These are phyloP conservation scores for Spongilla lacustris DNA, from an alignment of 37 sponge, comb jelly and placozoan species.

Conservation along the genomic window DNA sequence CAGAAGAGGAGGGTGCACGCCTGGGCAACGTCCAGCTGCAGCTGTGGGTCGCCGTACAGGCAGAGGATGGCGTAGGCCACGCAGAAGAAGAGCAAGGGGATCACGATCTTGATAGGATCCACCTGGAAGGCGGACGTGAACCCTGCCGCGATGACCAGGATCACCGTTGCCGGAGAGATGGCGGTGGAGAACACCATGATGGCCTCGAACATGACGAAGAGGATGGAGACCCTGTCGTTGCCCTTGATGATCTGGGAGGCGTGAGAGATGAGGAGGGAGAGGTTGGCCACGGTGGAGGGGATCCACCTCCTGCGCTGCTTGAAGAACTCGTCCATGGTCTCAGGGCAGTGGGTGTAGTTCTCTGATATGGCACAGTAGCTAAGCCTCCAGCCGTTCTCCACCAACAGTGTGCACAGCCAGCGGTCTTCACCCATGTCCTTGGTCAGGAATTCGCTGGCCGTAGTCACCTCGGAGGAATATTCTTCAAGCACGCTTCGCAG, in stretches of 20 bases:
- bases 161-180: conserved; percentile 82
- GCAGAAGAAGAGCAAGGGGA: conserved; percentile 20
- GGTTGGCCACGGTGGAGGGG: conserved; percentile 89
- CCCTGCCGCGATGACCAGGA: conserved; percentile 76
- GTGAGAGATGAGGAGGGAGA: conserved; percentile 55
- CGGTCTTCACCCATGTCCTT: conserved; percentile 97
- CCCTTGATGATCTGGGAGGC: conserved; percentile 38
- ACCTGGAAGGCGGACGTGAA: conserved; percentile 45
- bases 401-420: conserved; percentile 93
- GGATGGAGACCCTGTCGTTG: conserved; percentile 68
- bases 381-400: conserved; percentile 84
- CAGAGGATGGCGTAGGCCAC: conserved; percentile 60
- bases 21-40: conserved; percentile 72
- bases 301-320: conserved; percentile 91
- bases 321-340: conserved; percentile 83
- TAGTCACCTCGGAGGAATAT: conserved; percentile 68
- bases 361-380: conserved; percentile 86
- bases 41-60: conserved; percentile 35
- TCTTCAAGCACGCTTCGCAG: conserved; percentile 60
- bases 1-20: conserved; percentile 77
- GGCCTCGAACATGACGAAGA: conserved; percentile 83
- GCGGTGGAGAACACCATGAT: conserved; percentile 77
- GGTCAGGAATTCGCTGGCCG: conserved; percentile 81
- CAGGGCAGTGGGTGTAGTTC: conserved; percentile 83
- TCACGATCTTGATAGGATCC: not conserved